Percentiles rank a stretch among this genome's conserved stretches.
Evolutionary conservation across 2,888 invertebrate species (phyloP).

Genomic region (Macrosoma leucophasiata): DNA sequence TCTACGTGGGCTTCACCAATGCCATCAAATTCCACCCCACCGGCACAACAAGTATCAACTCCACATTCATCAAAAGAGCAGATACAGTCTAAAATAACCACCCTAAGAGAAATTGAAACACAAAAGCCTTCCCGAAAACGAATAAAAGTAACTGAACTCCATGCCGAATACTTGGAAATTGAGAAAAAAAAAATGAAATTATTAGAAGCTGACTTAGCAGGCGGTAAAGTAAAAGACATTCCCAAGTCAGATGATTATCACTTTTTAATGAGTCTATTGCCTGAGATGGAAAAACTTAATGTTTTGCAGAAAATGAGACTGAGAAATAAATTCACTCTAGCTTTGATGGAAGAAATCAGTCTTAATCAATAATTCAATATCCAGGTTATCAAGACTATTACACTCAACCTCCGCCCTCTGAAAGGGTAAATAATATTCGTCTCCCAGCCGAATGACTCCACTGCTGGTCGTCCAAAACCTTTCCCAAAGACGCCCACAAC

Average conservation of each 20-base stretch:
- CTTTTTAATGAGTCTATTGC: constrained; percentile 1
- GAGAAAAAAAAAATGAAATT: constrained; percentile 1
- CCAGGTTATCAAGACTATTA: too few relatives aligned
- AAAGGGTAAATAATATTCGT: too few relatives aligned
- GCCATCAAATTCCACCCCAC: constrained; percentile 6
- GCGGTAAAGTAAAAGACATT: background rate
- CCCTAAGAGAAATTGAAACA: constrained; percentile 9
- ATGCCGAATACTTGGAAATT: background rate
- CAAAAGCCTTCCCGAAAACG: constrained; percentile 2
- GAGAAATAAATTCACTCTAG: constrained; percentile 20
- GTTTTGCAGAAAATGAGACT: constrained; percentile 19
- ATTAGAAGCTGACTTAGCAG: background rate
- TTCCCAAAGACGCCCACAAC: too few relatives aligned
- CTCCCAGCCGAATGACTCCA: too few relatives aligned
- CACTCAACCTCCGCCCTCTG: too few relatives aligned
- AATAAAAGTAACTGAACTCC: background rate
- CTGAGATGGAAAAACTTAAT: constrained; percentile 8
- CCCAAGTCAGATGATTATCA: background rate
- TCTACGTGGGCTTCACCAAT: constrained; percentile 6
- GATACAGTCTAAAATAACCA: constrained; percentile 5
- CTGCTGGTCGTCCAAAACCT: too few relatives aligned
- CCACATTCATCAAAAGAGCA: constrained; percentile 7
- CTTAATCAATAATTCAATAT: too few relatives aligned
- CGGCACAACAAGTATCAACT: constrained; percentile 4
- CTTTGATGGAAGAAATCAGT: constrained; percentile 20